Conservation (phyloP, 2,888 invertebrate species). For the Acleris holmiana region DNA sequence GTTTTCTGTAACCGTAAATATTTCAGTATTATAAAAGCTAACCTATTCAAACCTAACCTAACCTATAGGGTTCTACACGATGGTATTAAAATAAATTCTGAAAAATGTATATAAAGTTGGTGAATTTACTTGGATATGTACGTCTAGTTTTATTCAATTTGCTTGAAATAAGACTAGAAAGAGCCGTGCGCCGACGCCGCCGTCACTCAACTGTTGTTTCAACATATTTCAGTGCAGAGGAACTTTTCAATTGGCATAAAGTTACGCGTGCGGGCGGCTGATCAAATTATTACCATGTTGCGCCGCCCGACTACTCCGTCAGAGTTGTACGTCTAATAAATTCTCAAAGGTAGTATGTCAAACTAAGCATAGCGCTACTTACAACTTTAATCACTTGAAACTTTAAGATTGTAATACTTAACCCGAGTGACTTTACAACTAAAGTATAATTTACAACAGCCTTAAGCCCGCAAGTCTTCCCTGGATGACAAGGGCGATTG, state of each 20-base stretch:
- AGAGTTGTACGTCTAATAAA: slow-evolving; percentile 50
- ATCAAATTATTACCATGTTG: slow-evolving; percentile 82
- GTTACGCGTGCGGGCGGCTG: slow-evolving; percentile 69
- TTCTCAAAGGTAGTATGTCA: slow-evolving; percentile 53
- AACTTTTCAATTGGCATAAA: slow-evolving; percentile 78
- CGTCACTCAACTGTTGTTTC: slow-evolving; percentile 57
- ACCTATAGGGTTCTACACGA: no score
- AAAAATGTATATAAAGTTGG: no score
- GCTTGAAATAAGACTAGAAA: slow-evolving; percentile 49
- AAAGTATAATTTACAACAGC: slow-evolving; percentile 44
- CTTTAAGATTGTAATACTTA: slow-evolving; percentile 26
- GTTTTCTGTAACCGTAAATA: no score
- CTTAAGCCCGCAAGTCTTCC: slow-evolving; percentile 49
- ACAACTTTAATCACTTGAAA: slow-evolving; percentile 23
- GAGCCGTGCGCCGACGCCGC: slow-evolving; percentile 43
- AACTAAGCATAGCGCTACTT: slow-evolving; percentile 38
- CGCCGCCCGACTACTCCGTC: slow-evolving; percentile 63
- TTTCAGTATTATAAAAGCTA: no score
- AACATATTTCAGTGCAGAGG: slow-evolving; percentile 67
- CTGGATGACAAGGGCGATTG: slow-evolving; percentile 78
- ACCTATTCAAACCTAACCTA: no score
- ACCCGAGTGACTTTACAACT: slow-evolving; percentile 43
- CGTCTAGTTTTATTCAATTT: slow-evolving; percentile 35
- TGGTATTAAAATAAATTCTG: no score
- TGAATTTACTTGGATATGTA: neutral